Conservation (phyloP, 1,140 invertebrate genomes). For the Meloidogyne hapla region DNA sequence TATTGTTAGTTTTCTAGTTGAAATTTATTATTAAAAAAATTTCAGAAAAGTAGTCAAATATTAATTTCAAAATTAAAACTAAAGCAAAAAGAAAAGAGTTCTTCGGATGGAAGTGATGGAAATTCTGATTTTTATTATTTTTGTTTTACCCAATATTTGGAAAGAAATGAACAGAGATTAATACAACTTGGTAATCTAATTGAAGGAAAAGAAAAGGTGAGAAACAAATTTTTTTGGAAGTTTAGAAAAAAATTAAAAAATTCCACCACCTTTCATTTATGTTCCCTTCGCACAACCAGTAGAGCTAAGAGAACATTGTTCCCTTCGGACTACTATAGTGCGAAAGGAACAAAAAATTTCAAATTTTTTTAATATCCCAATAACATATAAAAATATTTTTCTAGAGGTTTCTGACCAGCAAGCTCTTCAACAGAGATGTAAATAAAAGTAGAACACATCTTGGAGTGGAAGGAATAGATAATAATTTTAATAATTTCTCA, state of each 20-base stretch:
- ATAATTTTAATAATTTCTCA: slow-evolving; percentile 3
- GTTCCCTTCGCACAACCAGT: too few relatives aligned
- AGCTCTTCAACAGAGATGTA: too few relatives aligned
- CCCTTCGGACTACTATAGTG: too few relatives aligned
- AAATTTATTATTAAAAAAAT: background rate
- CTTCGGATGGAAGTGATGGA: background rate
- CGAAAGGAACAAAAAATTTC: background rate
- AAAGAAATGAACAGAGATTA: slow-evolving; percentile 9
- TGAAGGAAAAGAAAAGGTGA: background rate
- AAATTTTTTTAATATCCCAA: too few relatives aligned
- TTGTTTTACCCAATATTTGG: slow-evolving; percentile 15
- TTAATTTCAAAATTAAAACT: background rate
- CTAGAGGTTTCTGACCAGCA: too few relatives aligned
- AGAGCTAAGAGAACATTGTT: too few relatives aligned
- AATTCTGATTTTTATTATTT: slow-evolving; percentile 5
- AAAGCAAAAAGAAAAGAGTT: background rate
- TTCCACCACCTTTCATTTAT: too few relatives aligned
- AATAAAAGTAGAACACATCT: background rate
- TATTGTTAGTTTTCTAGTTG: background rate
- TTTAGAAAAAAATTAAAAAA: too few relatives aligned
- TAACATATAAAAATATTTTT: too few relatives aligned
- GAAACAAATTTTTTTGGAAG: background rate
- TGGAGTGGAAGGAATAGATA: background rate
- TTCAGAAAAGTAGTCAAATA: background rate
- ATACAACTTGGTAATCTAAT: background rate